phyloP scores from a whole-genome alignment of 2,113 vertebrate species.

The Hirundichthys speculiger region DNA sequence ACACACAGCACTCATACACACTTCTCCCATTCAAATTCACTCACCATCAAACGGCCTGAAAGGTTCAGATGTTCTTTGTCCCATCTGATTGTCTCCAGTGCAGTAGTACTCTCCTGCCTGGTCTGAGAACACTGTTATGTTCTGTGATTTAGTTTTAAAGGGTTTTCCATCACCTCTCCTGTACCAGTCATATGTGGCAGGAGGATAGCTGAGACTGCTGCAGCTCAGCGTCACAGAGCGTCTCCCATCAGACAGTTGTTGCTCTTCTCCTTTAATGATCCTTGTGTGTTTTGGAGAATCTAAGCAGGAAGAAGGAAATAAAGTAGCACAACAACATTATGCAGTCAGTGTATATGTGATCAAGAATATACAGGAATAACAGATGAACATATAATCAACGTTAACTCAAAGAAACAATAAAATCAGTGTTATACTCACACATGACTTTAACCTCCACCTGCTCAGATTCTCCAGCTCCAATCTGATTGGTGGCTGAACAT shows the following conservation, averaged over 20 bases:
- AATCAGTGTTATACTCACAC: conserved; percentile 71
- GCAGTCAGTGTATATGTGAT: background rate
- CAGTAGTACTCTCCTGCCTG: conserved; percentile 70
- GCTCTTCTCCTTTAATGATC: conserved; percentile 14
- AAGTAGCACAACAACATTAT: background rate
- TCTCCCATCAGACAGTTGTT: rapidly evolving
- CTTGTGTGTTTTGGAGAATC: conserved; percentile 57
- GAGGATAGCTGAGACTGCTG: conserved; percentile 51
- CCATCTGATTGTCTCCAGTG: conserved; percentile 34
- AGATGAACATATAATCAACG: background rate
- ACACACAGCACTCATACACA: no score
- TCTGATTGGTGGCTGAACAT: conserved; percentile 42
- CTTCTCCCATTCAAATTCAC: conserved; percentile 22
- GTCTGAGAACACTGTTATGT: conserved; percentile 47
- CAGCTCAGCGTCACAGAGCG: conserved; percentile 59
- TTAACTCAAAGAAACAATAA: background rate
- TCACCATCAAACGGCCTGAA: conserved; percentile 47
- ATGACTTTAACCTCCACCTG: conserved; percentile 46
- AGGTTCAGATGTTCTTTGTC: background rate
- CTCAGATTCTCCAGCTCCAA: conserved; percentile 46
- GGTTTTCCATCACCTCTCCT: background rate
- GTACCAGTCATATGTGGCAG: conserved; percentile 51
- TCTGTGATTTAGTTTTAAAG: rapidly evolving
- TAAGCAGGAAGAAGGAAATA: conserved; percentile 22
- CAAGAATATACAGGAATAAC: background rate